These are phyloP conservation scores for Nemapogon koenigi DNA, from an alignment of 2,888 invertebrate genomes.

Conservation along the genomic window DNA sequence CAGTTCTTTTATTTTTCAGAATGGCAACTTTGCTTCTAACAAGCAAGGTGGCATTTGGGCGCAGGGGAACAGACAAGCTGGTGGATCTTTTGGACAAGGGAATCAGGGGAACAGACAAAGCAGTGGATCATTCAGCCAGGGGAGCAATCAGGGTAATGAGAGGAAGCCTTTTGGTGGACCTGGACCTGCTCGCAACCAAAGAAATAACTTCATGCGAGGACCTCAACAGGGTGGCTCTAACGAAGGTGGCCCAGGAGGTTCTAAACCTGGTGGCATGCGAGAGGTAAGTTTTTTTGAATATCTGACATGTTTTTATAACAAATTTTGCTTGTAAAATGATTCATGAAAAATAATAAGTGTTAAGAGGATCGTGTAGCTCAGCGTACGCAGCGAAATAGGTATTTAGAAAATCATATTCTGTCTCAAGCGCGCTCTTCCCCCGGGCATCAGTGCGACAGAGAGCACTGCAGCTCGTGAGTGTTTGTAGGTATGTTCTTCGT, in stretches of 20 bases:
- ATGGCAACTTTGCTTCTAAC: slow-evolving; percentile 42
- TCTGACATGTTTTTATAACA: not conserved
- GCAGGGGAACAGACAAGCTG: not conserved
- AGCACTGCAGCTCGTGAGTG: too few relatives aligned
- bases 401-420: too few relatives aligned
- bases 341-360: too few relatives aligned
- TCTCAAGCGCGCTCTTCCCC: too few relatives aligned
- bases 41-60: slow-evolving; percentile 24
- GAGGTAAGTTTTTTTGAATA: slow-evolving; percentile 28
- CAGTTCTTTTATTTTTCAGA: slow-evolving; percentile 24
- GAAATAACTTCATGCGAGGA: slow-evolving; percentile 21
- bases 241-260: slow-evolving; percentile 14
- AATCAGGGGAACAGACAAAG: slow-evolving; percentile 23
- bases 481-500: too few relatives aligned
- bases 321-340: too few relatives aligned
- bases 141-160: slow-evolving; percentile 7
- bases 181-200: slow-evolving; percentile 31
- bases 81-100: slow-evolving; percentile 19
- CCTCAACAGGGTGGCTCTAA: slow-evolving; percentile 28
- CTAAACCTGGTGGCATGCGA: slow-evolving; percentile 26
- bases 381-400: too few relatives aligned
- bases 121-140: too few relatives aligned
- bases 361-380: too few relatives aligned
- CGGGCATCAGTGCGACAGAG: too few relatives aligned
- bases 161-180: slow-evolving; percentile 17